A percentile compares a stretch with the other conserved stretches of the same genome.
These are phyloP conservation scores for Agelastica alni DNA, from an alignment of 2,888 invertebrate species.

Conservation along the genomic window DNA sequence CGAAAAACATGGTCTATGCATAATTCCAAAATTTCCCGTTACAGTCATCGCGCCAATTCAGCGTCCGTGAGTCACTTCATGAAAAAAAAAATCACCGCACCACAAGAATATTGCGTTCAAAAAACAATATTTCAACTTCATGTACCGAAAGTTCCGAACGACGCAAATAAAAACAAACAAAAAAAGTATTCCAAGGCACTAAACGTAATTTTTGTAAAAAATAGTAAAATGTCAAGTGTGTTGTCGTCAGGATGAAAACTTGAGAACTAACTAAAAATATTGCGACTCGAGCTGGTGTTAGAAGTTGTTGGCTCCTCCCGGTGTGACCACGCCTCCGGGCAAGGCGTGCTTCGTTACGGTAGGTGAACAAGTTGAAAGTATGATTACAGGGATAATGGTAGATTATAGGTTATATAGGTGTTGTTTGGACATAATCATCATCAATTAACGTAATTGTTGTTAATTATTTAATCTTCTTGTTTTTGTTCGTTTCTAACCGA, in stretches of 20 bases:
- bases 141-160: too few relatives aligned
- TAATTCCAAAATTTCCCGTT: slow-evolving; percentile 56
- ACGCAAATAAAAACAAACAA: background rate
- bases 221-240: background rate
- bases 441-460: background rate
- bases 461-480: background rate
- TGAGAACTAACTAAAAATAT: slow-evolving; percentile 43
- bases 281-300: slow-evolving; percentile 41
- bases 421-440: background rate
- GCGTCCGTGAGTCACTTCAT: slow-evolving; percentile 13
- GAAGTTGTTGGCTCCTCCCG: slow-evolving; percentile 15
- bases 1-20: slow-evolving; percentile 57
- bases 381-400: slow-evolving; percentile 27
- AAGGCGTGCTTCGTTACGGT: slow-evolving; percentile 19
- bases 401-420: slow-evolving; percentile 18
- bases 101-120: too few relatives aligned
- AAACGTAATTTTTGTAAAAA: background rate
- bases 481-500: background rate
- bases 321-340: slow-evolving; percentile 13
- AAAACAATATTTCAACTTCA: too few relatives aligned
- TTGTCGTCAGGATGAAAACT: slow-evolving; percentile 14
- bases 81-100: slow-evolving; percentile 14
- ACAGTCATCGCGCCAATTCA: slow-evolving; percentile 50
- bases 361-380: slow-evolving; percentile 22
- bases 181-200: background rate